Conservation (phyloP, 2,888 invertebrate species). For the Pristionchus exspectatus region DNA sequence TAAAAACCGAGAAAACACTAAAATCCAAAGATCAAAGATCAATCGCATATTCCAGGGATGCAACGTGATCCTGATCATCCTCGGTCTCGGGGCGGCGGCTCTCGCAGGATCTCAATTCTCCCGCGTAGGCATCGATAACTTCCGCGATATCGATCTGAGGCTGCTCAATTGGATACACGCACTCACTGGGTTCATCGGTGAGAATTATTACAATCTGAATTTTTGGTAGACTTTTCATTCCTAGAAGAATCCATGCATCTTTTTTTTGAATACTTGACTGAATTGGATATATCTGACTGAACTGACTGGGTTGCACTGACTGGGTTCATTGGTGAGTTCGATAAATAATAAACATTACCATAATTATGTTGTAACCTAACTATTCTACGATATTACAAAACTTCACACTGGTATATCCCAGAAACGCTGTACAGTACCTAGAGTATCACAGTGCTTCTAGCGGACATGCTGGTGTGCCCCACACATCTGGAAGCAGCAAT, state of each 20-base stretch:
- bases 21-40: neutral
- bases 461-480: too few relatives aligned
- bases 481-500: too few relatives aligned
- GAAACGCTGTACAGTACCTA: too few relatives aligned
- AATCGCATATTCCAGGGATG: slow-evolving; percentile 66
- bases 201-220: neutral
- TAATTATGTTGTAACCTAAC: too few relatives aligned
- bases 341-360: too few relatives aligned
- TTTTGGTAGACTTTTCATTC: neutral
- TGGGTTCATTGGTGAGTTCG: neutral
- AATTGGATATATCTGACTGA: too few relatives aligned
- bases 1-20: neutral
- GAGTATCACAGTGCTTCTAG: too few relatives aligned
- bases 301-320: too few relatives aligned
- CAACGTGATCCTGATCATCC: slow-evolving; percentile 73
- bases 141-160: slow-evolving; percentile 77
- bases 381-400: too few relatives aligned
- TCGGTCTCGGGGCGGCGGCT: slow-evolving; percentile 74
- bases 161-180: slow-evolving; percentile 75
- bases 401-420: too few relatives aligned
- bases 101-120: slow-evolving; percentile 77
- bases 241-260: too few relatives aligned
- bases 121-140: slow-evolving; percentile 75
- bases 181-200: slow-evolving; percentile 74
- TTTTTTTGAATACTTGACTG: too few relatives aligned